Percentiles rank a stretch among this genome's conserved stretches.
Conservation (phyloP, 2,797 vertebrate genomes). For the Alca torda region DNA sequence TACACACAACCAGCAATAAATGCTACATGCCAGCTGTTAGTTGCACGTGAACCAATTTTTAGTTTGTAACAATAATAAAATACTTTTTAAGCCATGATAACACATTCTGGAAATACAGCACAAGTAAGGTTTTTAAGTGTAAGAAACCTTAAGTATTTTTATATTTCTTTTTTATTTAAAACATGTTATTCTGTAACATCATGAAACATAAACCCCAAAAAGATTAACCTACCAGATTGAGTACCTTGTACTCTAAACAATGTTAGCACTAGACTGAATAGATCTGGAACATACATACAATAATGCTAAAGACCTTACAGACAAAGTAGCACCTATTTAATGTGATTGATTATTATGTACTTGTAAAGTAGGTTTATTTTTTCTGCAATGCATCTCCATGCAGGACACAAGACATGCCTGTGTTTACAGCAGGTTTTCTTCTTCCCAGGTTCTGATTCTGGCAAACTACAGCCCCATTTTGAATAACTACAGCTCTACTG, state of each 20-base stretch:
- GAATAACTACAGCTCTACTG: neutral
- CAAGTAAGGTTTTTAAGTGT: neutral
- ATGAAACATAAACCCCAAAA: conserved; percentile 39
- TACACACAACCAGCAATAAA: neutral
- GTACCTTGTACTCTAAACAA: conserved; percentile 16
- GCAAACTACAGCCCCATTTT: neutral
- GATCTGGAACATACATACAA: neutral
- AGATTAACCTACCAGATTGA: neutral
- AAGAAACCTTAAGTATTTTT: neutral
- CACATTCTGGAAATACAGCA: neutral
- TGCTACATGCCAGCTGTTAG: neutral
- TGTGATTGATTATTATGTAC: neutral
- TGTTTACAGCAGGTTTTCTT: neutral
- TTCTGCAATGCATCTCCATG: neutral
- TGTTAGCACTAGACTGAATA: conserved; percentile 11
- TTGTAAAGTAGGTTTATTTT: neutral
- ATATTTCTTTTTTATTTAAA: conserved; percentile 37
- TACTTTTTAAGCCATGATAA: neutral
- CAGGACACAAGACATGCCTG: neutral
- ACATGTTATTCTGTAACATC: conserved; percentile 12
- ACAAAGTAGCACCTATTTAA: neutral
- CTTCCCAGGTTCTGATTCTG: neutral
- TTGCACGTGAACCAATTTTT: neutral
- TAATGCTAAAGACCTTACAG: neutral
- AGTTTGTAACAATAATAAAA: neutral